A percentile compares a stretch with the other conserved stretches of the same genome.
Conservation (phyloP, 92 coral and sea anemone genomes). For the Desmophyllum pertusum region DNA sequence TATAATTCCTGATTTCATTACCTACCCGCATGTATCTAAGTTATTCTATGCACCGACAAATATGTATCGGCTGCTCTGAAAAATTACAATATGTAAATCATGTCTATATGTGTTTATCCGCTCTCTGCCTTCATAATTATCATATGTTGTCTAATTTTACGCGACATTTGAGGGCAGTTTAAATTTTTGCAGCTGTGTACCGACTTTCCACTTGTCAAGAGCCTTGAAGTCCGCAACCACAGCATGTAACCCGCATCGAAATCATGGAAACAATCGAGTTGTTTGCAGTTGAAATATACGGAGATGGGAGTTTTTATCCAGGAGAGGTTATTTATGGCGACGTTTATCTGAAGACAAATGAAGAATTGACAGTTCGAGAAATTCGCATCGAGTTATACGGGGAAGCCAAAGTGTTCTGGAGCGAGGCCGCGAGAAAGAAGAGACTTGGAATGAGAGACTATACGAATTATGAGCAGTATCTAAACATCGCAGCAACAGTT, state of each 20-base stretch:
- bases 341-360: constrained; percentile 70
- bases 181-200: neutral
- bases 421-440: constrained; percentile 55
- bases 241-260: neutral
- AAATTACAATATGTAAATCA: constrained; percentile 14
- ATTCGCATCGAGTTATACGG: constrained; percentile 87
- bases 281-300: constrained; percentile 80
- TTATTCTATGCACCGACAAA: neutral
- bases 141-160: neutral
- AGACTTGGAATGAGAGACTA: constrained; percentile 52
- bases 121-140: too few relatives aligned
- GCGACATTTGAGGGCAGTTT: neutral
- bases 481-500: constrained; percentile 76
- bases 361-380: constrained; percentile 81
- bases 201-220: neutral
- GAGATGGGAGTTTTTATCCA: constrained; percentile 80
- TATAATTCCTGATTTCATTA: neutral
- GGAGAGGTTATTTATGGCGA: constrained; percentile 89
- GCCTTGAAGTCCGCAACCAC: neutral
- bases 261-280: constrained; percentile 82
- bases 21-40: constrained; percentile 3
- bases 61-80: neutral
- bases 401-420: constrained; percentile 85
- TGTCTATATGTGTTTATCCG: neutral
- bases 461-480: constrained; percentile 65